Evolutionary conservation across 1,140 invertebrate species (phyloP), one percentile per base, ranked within the genome.

Genomic region (Drosophila orosa): DNA sequence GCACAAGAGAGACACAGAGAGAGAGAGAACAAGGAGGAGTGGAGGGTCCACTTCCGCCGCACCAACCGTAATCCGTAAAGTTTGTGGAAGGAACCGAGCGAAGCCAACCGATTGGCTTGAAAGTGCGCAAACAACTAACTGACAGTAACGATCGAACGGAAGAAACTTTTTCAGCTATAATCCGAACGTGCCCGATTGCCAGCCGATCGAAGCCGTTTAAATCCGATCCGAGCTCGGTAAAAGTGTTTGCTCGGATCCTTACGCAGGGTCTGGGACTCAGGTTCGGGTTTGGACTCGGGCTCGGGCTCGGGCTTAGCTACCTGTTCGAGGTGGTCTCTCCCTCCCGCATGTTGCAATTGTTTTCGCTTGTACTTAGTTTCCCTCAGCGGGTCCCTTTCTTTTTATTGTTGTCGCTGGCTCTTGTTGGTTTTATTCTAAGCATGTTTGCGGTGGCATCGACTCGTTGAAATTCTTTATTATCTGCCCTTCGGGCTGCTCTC

Each of bases 101-200:
- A 29, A 66, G 50, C 45, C 84, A 87, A 89, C 83, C 84, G 84
- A 83, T 80, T 83, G 78, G 84, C 84, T 87, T 89, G 79, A 89
- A 80, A 69, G 84, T 87, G 66, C 75, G 84, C 84, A 67, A 66
- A 74, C 84, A 89, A 87, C 83, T 86, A 89, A 87, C 83, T 83
- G 79, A 80, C 87, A 89, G 76, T 87, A 83, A 89, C 84, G 79
- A 79, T 83, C 84, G 72, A 79, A 69, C 74, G 58, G 73, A 61
- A 71, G 44, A 75, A 75, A 78, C 75, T 84, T 80, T 80, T 84
- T 61, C 61, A 59, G 33, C 35, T n/a, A 45, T 27, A 19, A 33
- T 24, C 35, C 45, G 60, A 56, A 75, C 42, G 55, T 54, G 62
- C 45, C 65, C 65, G 65, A 68, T 52, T 29, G 35, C 37, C 24